These are phyloP conservation scores for Anodontia alba DNA, from an alignment of 2,888 invertebrate genomes.

Conservation along the genomic window DNA sequence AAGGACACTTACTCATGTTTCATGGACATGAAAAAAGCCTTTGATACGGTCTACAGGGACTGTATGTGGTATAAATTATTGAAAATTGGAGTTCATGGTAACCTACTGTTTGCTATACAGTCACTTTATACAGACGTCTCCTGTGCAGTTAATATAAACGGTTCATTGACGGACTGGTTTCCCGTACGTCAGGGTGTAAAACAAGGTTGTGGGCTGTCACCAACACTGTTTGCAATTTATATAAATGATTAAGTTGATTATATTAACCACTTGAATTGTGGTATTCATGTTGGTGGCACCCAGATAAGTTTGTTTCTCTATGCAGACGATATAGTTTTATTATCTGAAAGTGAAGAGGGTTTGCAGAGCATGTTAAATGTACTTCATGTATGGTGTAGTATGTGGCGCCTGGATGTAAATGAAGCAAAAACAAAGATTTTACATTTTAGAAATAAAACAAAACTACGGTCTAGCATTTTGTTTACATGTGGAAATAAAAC, in stretches of 20 bases:
- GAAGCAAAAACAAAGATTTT: constrained; percentile 21
- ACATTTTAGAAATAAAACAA: background rate
- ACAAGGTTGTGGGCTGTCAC: background rate
- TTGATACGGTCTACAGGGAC: constrained; percentile 33
- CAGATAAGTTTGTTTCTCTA: background rate
- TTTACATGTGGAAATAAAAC: background rate
- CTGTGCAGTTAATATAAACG: background rate
- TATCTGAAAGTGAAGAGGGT: background rate
- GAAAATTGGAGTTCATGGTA: constrained; percentile 21
- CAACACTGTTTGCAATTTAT: background rate
- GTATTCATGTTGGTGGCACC: background rate
- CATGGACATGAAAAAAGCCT: constrained; percentile 29
- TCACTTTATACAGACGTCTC: background rate
- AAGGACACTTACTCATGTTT: constrained; percentile 12
- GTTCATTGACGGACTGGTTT: background rate
- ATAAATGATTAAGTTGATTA: background rate
- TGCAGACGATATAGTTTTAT: constrained; percentile 1
- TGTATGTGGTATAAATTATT: constrained; percentile 27
- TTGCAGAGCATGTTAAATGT: constrained; percentile 22
- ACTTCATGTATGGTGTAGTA: background rate
- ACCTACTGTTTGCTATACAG: constrained; percentile 20
- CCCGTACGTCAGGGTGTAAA: background rate
- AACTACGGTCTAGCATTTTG: too few species aligned
- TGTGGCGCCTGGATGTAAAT: constrained; percentile 33
- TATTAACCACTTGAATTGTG: background rate